A percentile compares a stretch with the other conserved stretches of the same genome.
Conservation (phyloP, 2,888 invertebrate genomes). For the Adela reaumurella region DNA sequence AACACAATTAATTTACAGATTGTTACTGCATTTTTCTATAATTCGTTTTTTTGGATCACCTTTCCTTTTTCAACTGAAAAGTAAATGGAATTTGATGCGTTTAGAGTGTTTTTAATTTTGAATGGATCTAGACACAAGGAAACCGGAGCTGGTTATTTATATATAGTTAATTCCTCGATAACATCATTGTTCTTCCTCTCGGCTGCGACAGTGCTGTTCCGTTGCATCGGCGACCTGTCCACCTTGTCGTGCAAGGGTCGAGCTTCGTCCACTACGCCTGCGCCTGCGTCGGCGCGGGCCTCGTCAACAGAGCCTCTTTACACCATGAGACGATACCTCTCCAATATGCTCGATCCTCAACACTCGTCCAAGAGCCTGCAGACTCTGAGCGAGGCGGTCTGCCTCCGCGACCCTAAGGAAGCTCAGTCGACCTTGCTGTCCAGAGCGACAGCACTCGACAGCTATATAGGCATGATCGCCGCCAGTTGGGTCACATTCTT, state of each 20-base stretch:
- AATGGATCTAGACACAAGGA: no score
- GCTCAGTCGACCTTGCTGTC: constrained; percentile 33
- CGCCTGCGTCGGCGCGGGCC: constrained; percentile 5
- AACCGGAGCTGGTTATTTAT: no score
- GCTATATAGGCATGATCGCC: constrained; percentile 43
- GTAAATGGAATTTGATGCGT: no score
- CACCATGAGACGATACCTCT: background rate
- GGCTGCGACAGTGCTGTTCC: constrained; percentile 37
- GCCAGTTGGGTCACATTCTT: constrained; percentile 46
- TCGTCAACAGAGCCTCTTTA: background rate
- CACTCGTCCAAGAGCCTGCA: constrained; percentile 11
- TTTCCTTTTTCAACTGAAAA: no score
- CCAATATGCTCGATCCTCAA: constrained; percentile 22
- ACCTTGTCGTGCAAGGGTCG: constrained; percentile 30
- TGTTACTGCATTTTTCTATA: no score
- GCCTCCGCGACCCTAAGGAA: constrained; percentile 30
- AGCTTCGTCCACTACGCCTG: constrained; percentile 28
- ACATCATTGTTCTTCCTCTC: background rate
- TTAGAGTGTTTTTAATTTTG: no score
- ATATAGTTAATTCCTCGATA: no score
- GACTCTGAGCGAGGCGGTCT: constrained; percentile 23
- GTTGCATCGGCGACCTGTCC: constrained; percentile 50
- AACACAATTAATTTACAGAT: no score
- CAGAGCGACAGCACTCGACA: constrained; percentile 40
- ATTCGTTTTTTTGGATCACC: no score